Base-by-base conservation (phyloP, 1,140 invertebrate species). In the Gryllus bimaculatus region DNA sequence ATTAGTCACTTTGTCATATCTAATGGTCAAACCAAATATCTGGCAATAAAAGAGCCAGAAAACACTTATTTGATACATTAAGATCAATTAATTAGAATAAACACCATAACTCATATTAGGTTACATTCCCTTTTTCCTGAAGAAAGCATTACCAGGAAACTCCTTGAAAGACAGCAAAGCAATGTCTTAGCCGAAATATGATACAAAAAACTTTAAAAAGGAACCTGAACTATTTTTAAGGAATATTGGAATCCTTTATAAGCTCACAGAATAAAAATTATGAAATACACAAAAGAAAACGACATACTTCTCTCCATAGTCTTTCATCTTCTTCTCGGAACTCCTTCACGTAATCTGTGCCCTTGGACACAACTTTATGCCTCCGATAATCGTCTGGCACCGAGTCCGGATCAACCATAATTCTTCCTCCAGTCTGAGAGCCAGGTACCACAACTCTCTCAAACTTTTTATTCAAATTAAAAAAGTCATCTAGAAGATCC, bases 401-500 rank as follows among this genome's bases (percentile, higher is more conserved):
- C 4, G 26, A 7, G 21, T 77, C 76, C 18, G 47, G 8, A 8
- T 6, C 10, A 8, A 20, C 48, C 5, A 20, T 12, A 8, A 77
- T 48, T 21, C 20, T 47, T 7, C 76, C 76, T 77, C 48, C 47
- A 8, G 76, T 77, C 48, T 77, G 76, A 54, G 47, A 20, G 8
- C 76, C 76, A 47, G 76, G 76, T 12, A 77, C 48, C 8, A 77
- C 10, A 8, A 77, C 76, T 20, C 76, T 77, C 47, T 77, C 76
- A 49, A 77, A 77, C n/a, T 49, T 77, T 12, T 77, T 77, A 8
- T 18, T n/a, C 76, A 77, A 21, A 77, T 77, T 20, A 48, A 77
- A 77, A 20, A 77, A 39, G 15, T 77, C 76, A 48, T 77, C 76
- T 13, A 77, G 20, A 47, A 77, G 76, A 77, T 77, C 76, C 76